Evolutionary conservation across 2,797 vertebrate species (phyloP).

Genomic region (Chelon auratus): DNA sequence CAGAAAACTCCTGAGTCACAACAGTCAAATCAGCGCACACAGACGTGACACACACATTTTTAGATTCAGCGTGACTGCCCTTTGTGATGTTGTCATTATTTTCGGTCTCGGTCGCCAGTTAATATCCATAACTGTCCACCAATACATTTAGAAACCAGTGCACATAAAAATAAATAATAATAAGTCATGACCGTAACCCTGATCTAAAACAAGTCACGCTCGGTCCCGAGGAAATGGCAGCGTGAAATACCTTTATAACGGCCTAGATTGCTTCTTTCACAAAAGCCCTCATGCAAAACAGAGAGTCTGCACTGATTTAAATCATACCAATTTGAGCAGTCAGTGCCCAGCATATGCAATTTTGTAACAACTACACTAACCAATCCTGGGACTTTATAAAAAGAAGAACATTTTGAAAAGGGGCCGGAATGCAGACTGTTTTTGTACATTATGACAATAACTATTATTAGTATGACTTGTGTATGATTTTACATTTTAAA

Average conservation of each 20-base stretch:
- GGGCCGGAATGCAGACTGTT: slow-evolving; percentile 2
- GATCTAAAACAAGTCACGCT: slow-evolving; percentile 3
- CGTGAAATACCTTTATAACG: slow-evolving; percentile 21
- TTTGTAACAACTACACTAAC: slow-evolving; percentile 14
- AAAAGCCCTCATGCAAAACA: slow-evolving; percentile 19
- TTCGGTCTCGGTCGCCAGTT: background rate
- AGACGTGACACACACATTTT: background rate
- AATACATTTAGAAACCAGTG: background rate
- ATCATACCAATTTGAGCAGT: slow-evolving; percentile 28
- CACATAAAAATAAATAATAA: too few relatives aligned
- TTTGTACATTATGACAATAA: background rate
- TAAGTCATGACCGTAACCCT: background rate
- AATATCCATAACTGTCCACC: background rate
- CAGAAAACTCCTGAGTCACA: background rate
- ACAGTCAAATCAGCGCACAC: background rate
- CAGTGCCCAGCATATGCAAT: slow-evolving; percentile 16
- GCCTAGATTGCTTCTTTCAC: slow-evolving; percentile 40
- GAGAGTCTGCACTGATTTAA: slow-evolving; percentile 13
- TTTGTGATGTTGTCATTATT: background rate
- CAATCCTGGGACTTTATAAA: background rate
- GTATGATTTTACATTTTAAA: slow-evolving; percentile 22
- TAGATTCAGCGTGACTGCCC: background rate
- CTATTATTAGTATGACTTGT: background rate
- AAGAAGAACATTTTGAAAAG: background rate
- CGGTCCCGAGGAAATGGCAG: slow-evolving; percentile 2